Percentiles rank a stretch among this genome's conserved stretches.
Conservation (phyloP, 2,888 invertebrate species). For the Drosophila nr. perissopoda region DNA sequence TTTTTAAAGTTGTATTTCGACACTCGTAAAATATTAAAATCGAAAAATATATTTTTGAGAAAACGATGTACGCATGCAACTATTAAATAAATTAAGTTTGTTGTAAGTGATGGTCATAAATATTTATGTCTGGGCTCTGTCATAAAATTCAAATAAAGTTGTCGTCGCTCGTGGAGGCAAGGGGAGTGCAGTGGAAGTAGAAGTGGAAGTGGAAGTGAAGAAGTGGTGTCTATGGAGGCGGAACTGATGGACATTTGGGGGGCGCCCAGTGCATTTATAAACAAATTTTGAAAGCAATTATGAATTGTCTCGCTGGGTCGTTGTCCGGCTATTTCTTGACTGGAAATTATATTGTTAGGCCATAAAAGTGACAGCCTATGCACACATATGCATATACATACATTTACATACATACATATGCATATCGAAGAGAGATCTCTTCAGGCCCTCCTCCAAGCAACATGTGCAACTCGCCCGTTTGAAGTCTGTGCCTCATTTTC, state of each 20-base stretch:
- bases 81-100: slow-evolving; percentile 77
- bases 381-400: not conserved
- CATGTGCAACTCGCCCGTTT: slow-evolving; percentile 68
- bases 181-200: not conserved
- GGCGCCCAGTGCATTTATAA: slow-evolving; percentile 51
- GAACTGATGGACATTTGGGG: slow-evolving; percentile 3
- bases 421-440: slow-evolving; percentile 42
- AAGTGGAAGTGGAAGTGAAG: not conserved
- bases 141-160: slow-evolving; percentile 76
- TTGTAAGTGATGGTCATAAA: slow-evolving; percentile 77
- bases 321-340: slow-evolving; percentile 57
- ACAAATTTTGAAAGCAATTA: slow-evolving; percentile 70
- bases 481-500: slow-evolving; percentile 56
- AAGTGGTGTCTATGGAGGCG: slow-evolving; percentile 6
- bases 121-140: slow-evolving; percentile 64
- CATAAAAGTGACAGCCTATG: slow-evolving; percentile 63
- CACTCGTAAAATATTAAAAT: slow-evolving; percentile 42
- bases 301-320: slow-evolving; percentile 66
- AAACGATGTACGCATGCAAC: slow-evolving; percentile 57
- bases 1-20: slow-evolving; percentile 38
- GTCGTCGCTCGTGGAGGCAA: slow-evolving; percentile 31
- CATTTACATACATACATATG: slow-evolving; percentile 1
- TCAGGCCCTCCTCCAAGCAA: slow-evolving; percentile 46
- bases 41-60: slow-evolving; percentile 21
- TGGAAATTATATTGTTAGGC: slow-evolving; percentile 76